A percentile compares a stretch with the other conserved stretches of the same genome.
These are phyloP conservation scores for Corythoichthys intestinalis DNA, from an alignment of 2,113 vertebrate genomes.

Conservation along the genomic window DNA sequence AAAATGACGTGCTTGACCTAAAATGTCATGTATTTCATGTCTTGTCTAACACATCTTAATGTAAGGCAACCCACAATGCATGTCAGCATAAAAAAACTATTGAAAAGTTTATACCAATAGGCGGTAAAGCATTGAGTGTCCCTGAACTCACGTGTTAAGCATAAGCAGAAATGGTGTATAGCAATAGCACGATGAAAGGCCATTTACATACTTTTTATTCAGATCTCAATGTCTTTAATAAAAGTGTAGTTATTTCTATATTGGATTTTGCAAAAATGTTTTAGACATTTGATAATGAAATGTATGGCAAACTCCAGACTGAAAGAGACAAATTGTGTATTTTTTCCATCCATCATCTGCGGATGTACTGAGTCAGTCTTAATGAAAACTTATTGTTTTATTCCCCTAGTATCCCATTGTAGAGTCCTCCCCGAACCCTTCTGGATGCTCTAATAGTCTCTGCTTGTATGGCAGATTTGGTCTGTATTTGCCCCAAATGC, in stretches of 20 bases:
- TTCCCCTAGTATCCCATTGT: not conserved
- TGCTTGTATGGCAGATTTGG: not conserved
- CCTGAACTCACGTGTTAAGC: conserved; percentile 32
- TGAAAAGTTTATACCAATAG: conserved; percentile 30
- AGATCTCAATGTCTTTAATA: conserved; percentile 24
- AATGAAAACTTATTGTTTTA: not conserved
- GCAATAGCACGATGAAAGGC: not conserved
- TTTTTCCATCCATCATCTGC: not conserved
- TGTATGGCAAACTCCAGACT: not conserved
- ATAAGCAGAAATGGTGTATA: conserved; percentile 17
- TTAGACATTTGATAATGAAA: not conserved
- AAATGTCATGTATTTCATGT: conserved; percentile 8
- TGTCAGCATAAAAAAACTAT: conserved; percentile 20
- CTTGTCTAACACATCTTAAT: not conserved
- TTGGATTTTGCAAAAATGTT: not conserved
- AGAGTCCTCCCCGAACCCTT: not conserved
- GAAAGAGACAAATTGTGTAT: not conserved
- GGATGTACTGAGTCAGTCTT: not conserved
- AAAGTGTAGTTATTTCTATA: conserved; percentile 9
- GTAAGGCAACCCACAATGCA: conserved; percentile 8
- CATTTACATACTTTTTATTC: not conserved
- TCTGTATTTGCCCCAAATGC: not conserved
- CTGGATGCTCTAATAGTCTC: not conserved
- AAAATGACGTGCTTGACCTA: conserved; percentile 3
- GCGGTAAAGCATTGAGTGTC: conserved; percentile 31